Percentiles rank a stretch among this genome's conserved stretches.
Evolutionary conservation across 1,140 invertebrate genomes (phyloP).

Genomic region (Ylistrum balloti): DNA sequence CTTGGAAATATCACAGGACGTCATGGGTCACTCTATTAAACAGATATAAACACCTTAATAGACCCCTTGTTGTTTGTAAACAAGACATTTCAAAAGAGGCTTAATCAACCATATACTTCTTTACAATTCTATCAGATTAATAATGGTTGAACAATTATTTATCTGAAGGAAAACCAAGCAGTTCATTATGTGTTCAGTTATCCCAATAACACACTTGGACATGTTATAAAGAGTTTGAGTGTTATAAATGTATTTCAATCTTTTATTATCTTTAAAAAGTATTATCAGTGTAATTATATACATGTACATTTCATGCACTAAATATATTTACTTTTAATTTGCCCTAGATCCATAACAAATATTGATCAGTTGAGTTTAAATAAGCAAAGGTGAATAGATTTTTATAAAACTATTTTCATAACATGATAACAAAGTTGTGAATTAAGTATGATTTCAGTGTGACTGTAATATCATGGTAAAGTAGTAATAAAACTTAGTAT

Average conservation of each 20-base stretch:
- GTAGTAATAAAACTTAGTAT: no score
- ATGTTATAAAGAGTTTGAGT: background rate
- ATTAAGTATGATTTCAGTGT: no score
- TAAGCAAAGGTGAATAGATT: background rate
- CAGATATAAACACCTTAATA: background rate
- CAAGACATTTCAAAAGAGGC: background rate
- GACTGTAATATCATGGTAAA: no score
- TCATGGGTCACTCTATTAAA: background rate
- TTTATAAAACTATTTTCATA: background rate
- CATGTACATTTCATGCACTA: background rate
- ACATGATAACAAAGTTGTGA: background rate
- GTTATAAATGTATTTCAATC: background rate
- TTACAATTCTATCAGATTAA: background rate
- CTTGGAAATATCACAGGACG: background rate
- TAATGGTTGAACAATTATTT: background rate
- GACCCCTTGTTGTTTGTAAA: conserved; percentile 15
- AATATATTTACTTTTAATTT: background rate
- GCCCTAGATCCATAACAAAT: background rate
- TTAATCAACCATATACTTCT: conserved; percentile 10
- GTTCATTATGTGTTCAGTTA: background rate
- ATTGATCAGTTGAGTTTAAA: no score
- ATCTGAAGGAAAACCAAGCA: background rate
- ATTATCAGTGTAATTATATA: background rate
- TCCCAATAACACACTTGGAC: background rate
- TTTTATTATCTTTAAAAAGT: background rate